Evolutionary conservation across 2,888 invertebrate species (phyloP).

Genomic region (Apantesis nais): DNA sequence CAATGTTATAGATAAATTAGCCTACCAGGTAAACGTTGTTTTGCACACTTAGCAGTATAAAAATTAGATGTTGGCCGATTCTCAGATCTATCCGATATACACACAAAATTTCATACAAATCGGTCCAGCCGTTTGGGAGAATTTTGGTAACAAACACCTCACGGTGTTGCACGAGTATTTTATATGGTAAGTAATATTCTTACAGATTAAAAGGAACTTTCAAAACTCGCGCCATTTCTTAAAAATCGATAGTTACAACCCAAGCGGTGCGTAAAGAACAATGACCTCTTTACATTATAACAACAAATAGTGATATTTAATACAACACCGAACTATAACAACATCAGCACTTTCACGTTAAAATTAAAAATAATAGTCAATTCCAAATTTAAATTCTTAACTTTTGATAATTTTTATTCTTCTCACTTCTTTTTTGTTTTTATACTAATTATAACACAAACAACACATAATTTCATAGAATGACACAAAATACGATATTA

Average conservation of each 20-base stretch:
- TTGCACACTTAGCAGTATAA: no score
- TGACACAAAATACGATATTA: constrained; percentile 6
- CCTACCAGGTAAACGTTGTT: no score
- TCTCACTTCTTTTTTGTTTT: constrained; percentile 34
- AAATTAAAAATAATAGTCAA: constrained; percentile 35
- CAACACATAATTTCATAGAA: constrained; percentile 9
- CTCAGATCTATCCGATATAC: no score
- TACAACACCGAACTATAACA: constrained; percentile 26
- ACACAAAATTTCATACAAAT: no score
- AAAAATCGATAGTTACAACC: constrained; percentile 76
- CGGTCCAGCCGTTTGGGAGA: no score
- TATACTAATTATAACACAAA: constrained; percentile 27
- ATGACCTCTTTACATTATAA: constrained; percentile 65
- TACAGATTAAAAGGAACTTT: constrained; percentile 36
- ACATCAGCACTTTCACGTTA: constrained; percentile 13
- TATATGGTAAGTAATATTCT: no score
- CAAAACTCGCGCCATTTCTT: constrained; percentile 70
- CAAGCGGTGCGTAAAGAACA: constrained; percentile 59
- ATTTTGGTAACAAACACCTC: no score
- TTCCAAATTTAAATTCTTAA: constrained; percentile 32
- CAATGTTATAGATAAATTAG: background rate
- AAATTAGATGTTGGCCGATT: no score
- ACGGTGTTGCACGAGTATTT: no score
- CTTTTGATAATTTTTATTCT: constrained; percentile 8
- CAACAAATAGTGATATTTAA: constrained; percentile 45